phyloP scores from a whole-genome alignment of 2,888 invertebrate species.

The Salpingus planirostris region DNA sequence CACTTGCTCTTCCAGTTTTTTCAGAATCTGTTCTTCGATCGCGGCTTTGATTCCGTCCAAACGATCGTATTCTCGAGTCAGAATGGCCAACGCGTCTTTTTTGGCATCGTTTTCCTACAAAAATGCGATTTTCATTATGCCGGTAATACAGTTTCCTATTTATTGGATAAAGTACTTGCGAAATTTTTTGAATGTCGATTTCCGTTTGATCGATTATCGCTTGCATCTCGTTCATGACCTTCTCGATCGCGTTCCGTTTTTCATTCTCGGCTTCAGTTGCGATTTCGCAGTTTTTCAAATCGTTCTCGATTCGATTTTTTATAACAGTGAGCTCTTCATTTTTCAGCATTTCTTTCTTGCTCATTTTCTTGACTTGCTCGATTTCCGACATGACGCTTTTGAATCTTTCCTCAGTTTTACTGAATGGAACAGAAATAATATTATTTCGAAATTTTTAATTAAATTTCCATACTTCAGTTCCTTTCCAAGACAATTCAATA shows the following conservation, averaged over 20 bases:
- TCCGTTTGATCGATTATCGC: conserved; percentile 55
- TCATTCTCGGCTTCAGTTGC: conserved; percentile 46
- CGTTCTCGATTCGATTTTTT: conserved; percentile 49
- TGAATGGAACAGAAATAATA: too few species aligned
- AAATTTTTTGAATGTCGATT: conserved; percentile 48
- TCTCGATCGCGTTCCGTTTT: conserved; percentile 46
- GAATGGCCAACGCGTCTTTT: too few species aligned
- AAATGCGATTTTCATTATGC: background rate
- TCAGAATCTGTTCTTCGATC: conserved; percentile 57
- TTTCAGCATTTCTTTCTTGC: conserved; percentile 55
- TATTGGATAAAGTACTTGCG: background rate
- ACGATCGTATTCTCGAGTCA: conserved; percentile 49
- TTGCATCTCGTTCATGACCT: conserved; percentile 47
- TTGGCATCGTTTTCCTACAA: conserved; percentile 22
- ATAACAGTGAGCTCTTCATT: conserved; percentile 56
- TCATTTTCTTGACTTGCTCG: conserved; percentile 58
- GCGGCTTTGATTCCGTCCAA: conserved; percentile 46
- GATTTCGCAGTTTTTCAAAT: conserved; percentile 44
- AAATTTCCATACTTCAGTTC: conserved; percentile 39
- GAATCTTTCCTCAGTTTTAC: conserved; percentile 43
- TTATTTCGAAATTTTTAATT: too few species aligned
- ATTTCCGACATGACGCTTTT: conserved; percentile 43
- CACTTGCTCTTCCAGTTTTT: conserved; percentile 56
- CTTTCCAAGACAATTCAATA: conserved; percentile 51
- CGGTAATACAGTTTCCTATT: background rate